A percentile compares a stretch with the other conserved stretches of the same genome.
These are phyloP conservation scores for Lydus trimaculatus DNA, from an alignment of 2,888 invertebrate genomes.

Conservation along the genomic window DNA sequence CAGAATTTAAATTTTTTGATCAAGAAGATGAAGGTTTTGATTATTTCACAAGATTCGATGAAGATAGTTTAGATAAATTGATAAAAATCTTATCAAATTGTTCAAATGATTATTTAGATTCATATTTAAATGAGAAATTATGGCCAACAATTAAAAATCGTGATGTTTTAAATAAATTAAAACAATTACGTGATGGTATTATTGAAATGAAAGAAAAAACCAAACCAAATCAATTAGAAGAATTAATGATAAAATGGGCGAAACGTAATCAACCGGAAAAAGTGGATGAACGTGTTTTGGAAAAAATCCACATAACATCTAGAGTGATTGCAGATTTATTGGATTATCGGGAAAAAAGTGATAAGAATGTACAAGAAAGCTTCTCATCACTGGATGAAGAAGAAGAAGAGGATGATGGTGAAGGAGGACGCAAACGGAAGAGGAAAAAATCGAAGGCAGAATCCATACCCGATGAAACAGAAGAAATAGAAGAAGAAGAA, in stretches of 20 bases:
- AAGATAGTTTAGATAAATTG: constrained; percentile 38
- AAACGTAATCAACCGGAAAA: constrained; percentile 44
- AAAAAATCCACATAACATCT: constrained; percentile 48
- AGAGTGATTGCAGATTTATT: constrained; percentile 41
- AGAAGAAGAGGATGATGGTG: constrained; percentile 12
- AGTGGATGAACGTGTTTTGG: constrained; percentile 42
- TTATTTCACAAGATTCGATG: constrained; percentile 22
- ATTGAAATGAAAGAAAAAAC: neutral
- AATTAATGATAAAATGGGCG: constrained; percentile 49
- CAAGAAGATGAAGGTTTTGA: constrained; percentile 22
- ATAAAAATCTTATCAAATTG: constrained; percentile 44
- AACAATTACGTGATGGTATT: constrained; percentile 33
- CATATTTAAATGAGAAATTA: constrained; percentile 33
- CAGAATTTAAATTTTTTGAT: constrained; percentile 19
- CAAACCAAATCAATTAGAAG: constrained; percentile 35
- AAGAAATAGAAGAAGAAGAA: constrained; percentile 14
- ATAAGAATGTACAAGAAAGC: neutral
- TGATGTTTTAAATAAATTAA: constrained; percentile 44
- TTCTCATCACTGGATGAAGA: neutral
- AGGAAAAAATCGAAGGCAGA: no score
- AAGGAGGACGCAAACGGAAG: constrained; percentile 8
- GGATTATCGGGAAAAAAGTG: neutral
- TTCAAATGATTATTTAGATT: constrained; percentile 41
- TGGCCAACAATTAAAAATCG: constrained; percentile 42
- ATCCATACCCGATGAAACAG: constrained; percentile 17